Conservation (phyloP, 2,113 vertebrate genomes). For the Phyllostomus hastatus region DNA sequence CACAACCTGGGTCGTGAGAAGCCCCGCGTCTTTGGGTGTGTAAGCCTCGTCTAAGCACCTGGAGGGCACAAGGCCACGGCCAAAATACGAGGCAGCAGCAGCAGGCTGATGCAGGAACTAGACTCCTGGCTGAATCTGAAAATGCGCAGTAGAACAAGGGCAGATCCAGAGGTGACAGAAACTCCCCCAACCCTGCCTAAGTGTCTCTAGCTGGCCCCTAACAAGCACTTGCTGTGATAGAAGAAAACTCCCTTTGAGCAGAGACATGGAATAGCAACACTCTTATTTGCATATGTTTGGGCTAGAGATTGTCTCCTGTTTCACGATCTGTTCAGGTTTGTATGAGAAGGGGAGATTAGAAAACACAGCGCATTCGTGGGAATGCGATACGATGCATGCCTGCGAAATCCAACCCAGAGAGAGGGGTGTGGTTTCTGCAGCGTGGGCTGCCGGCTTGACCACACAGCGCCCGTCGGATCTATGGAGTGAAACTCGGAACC, state of each 20-base stretch:
- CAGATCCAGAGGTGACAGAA: background rate
- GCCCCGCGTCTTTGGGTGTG: background rate
- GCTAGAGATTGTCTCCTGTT: background rate
- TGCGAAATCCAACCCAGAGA: background rate
- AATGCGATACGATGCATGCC: background rate
- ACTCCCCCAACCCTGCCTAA: background rate
- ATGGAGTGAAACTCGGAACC: background rate
- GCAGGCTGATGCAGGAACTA: background rate
- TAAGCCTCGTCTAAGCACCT: no score
- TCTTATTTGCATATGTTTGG: background rate
- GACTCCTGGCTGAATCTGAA: background rate
- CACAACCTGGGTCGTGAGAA: background rate
- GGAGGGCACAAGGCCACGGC: background rate
- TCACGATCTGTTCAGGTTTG: conserved; percentile 6
- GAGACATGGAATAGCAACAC: background rate
- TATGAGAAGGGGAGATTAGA: background rate
- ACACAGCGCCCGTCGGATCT: background rate
- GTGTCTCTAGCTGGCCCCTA: background rate
- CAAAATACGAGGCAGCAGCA: background rate
- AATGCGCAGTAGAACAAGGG: background rate
- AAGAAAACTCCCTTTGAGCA: background rate
- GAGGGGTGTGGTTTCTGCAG: background rate
- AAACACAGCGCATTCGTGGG: background rate
- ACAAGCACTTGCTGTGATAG: background rate
- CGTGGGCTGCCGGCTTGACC: background rate